A percentile compares a stretch with the other conserved stretches of the same genome.
These are phyloP conservation scores for Nephila pilipes DNA, from an alignment of 1,140 invertebrate species.

Conservation along the genomic window DNA sequence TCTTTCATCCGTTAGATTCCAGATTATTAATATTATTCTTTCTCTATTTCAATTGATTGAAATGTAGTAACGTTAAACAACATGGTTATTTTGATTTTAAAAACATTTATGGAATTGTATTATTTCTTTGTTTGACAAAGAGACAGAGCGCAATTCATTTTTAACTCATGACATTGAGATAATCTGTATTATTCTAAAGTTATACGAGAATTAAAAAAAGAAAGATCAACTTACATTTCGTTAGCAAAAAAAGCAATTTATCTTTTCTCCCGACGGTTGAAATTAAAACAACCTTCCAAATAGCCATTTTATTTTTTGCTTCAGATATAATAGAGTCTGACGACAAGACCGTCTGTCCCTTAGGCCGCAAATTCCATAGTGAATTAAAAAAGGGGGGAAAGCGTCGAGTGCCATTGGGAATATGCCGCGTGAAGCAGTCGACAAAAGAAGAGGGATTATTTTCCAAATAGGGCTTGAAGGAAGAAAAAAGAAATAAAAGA, in stretches of 20 bases:
- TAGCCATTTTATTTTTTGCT: neutral
- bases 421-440: neutral
- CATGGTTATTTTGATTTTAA: too few relatives aligned
- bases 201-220: neutral
- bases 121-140: neutral
- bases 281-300: constrained; percentile 19
- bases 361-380: constrained; percentile 37
- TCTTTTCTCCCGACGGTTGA: neutral
- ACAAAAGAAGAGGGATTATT: constrained; percentile 26
- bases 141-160: neutral
- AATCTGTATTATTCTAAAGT: neutral
- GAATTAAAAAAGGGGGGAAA: neutral
- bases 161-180: neutral
- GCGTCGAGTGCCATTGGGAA: constrained; percentile 20
- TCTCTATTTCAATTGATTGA: too few relatives aligned
- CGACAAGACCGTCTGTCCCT: constrained; percentile 6
- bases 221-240: neutral
- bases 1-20: too few relatives aligned
- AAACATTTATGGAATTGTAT: too few relatives aligned
- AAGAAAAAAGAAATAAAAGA: neutral
- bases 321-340: constrained; percentile 18
- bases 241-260: neutral
- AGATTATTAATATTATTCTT: too few relatives aligned
- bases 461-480: neutral
- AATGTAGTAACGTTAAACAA: too few relatives aligned